Evolutionary conservation across 2,888 invertebrate genomes (phyloP).

Genomic region (Drosophila algonquin): DNA sequence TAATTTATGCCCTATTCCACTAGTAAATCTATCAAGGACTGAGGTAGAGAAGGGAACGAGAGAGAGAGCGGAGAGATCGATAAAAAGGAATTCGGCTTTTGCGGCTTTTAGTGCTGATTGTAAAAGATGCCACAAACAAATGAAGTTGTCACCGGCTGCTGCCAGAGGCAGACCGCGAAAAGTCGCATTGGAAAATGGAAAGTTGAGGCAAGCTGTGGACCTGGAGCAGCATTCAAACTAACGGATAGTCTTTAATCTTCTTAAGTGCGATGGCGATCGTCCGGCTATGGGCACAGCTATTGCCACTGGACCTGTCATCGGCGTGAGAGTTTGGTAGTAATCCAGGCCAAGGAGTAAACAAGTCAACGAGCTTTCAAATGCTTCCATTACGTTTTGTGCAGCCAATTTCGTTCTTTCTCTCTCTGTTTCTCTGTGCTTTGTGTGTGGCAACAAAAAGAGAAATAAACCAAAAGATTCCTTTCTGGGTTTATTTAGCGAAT

Average conservation of each 20-base stretch:
- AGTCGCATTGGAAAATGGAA: conserved; percentile 33
- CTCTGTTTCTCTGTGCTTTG: not conserved
- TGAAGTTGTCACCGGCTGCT: conserved; percentile 21
- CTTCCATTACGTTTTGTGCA: not conserved
- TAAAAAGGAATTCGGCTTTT: conserved; percentile 26
- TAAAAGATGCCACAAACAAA: conserved; percentile 20
- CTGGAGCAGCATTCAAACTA: conserved; percentile 9
- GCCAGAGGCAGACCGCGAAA: conserved; percentile 36
- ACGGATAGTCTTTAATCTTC: conserved; percentile 67
- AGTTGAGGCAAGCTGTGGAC: conserved; percentile 11
- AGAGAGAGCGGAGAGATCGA: not conserved
- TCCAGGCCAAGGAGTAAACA: conserved; percentile 44
- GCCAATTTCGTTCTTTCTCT: conserved; percentile 1
- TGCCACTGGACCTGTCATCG: conserved; percentile 26
- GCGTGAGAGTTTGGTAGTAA: conserved; percentile 42
- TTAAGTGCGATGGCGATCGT: conserved; percentile 56
- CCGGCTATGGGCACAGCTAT: conserved; percentile 25
- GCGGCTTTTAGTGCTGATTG: conserved; percentile 21
- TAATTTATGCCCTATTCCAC: not conserved
- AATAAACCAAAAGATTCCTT: conserved; percentile 13
- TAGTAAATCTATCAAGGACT: not conserved
- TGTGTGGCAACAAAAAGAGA: not conserved
- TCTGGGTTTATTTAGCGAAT: not conserved
- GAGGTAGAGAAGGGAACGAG: too few species aligned
- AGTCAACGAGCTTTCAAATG: conserved; percentile 18